A percentile compares a stretch with the other conserved stretches of the same genome.
phyloP scores from a whole-genome alignment of 1,140 invertebrate species.

The Hyphantria cunea region DNA sequence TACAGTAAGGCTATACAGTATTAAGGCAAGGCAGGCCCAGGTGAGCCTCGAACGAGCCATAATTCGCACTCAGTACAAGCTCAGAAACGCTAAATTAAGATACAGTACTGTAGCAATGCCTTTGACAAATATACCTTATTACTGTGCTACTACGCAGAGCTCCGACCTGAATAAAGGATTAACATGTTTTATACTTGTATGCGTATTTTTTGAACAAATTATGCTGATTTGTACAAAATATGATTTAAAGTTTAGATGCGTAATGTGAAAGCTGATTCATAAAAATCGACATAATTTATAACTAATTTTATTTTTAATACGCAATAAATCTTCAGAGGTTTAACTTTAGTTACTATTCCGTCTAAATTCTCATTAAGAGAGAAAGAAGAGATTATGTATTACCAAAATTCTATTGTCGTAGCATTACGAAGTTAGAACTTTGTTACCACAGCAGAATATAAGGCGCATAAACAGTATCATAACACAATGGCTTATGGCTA shows the following conservation, averaged over 20 bases:
- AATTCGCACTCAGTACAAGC: constrained; percentile 51
- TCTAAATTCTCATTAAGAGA: too few species aligned
- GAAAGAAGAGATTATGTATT: too few species aligned
- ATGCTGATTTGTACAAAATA: constrained; percentile 7
- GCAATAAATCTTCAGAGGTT: too few species aligned
- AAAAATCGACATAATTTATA: too few species aligned
- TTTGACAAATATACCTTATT: constrained; percentile 64
- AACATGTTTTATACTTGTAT: constrained; percentile 17
- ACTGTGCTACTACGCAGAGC: constrained; percentile 34
- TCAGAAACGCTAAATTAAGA: constrained; percentile 54
- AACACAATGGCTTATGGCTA: too few species aligned
- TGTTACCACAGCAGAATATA: too few species aligned
- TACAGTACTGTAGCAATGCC: constrained; percentile 45
- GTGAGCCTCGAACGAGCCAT: constrained; percentile 49
- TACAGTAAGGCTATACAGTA: constrained; percentile 1
- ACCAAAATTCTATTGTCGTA: too few species aligned
- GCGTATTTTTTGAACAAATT: constrained; percentile 13
- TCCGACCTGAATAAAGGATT: constrained; percentile 27
- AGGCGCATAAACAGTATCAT: too few species aligned
- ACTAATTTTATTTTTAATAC: too few species aligned
- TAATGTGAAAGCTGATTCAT: too few species aligned
- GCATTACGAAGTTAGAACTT: too few species aligned
- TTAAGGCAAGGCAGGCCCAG: constrained; percentile 39
- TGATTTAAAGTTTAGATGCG: neutral
- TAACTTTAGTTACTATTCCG: too few species aligned